These are phyloP conservation scores for Leguminivora glycinivorella DNA, from an alignment of 1,140 invertebrate species.

Conservation along the genomic window DNA sequence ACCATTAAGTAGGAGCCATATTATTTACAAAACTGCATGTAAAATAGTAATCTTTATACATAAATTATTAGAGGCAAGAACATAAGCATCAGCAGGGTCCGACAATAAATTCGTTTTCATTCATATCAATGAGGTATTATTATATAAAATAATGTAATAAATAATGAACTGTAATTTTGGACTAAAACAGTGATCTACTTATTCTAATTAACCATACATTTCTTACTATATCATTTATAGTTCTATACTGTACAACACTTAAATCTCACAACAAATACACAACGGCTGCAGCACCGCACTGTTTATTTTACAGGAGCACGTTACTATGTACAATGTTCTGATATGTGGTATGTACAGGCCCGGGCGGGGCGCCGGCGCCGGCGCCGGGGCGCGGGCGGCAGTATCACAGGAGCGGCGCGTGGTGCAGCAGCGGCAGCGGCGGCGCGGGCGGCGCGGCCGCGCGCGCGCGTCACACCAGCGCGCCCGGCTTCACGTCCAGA, in stretches of 20 bases:
- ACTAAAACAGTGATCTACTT: slow-evolving; percentile 74
- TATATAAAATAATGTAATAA: slow-evolving; percentile 55
- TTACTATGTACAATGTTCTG: slow-evolving; percentile 31
- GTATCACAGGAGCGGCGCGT: slow-evolving; percentile 50
- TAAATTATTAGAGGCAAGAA: slow-evolving; percentile 1
- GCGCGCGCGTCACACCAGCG: slow-evolving; percentile 81
- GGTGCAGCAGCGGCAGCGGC: slow-evolving; percentile 66
- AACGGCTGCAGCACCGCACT: slow-evolving; percentile 44
- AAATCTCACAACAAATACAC: slow-evolving; percentile 62
- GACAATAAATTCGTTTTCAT: slow-evolving; percentile 4
- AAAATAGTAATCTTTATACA: not conserved
- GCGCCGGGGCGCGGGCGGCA: slow-evolving; percentile 17
- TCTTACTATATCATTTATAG: slow-evolving; percentile 64
- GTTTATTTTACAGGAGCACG: slow-evolving; percentile 67
- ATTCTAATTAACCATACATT: slow-evolving; percentile 63
- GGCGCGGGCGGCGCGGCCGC: slow-evolving; percentile 78
- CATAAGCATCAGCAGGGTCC: slow-evolving; percentile 11
- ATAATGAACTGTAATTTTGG: slow-evolving; percentile 70
- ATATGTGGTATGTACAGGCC: slow-evolving; percentile 29
- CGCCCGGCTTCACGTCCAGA: slow-evolving; percentile 81
- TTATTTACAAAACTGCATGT: slow-evolving; percentile 1
- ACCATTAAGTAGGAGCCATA: slow-evolving; percentile 14
- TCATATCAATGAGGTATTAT: slow-evolving; percentile 52
- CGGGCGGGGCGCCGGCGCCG: slow-evolving; percentile 18
- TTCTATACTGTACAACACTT: slow-evolving; percentile 74